phyloP scores from a whole-genome alignment of 2,113 vertebrate genomes.

The Stomatorhinus ivindoensis region DNA sequence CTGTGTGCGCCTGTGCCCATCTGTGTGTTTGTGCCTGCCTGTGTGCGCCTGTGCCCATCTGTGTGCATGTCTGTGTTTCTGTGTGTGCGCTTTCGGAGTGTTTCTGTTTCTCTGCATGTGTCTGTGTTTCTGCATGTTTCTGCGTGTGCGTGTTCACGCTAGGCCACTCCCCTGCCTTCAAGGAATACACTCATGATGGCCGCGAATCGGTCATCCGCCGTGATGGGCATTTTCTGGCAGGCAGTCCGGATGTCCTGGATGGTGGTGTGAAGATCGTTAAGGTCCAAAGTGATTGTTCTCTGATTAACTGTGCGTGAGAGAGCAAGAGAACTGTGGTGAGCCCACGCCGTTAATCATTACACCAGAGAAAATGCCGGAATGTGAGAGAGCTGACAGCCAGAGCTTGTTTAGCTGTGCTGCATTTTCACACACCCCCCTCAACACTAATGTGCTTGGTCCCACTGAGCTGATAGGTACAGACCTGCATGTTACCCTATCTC shows the following conservation, averaged over 20 bases:
- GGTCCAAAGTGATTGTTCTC: constrained; percentile 72
- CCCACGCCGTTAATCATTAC: not conserved
- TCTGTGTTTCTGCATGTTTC: not conserved
- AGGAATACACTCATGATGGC: constrained; percentile 90
- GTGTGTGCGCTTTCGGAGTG: not conserved
- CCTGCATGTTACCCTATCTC: not conserved
- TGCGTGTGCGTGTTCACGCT: not conserved
- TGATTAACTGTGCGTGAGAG: constrained; percentile 72
- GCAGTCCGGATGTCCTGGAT: constrained; percentile 82
- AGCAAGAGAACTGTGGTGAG: constrained; percentile 4
- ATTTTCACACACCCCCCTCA: not conserved
- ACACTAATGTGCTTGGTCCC: not conserved
- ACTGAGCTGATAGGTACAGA: not conserved
- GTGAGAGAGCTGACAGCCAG: not conserved
- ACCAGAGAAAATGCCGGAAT: not conserved
- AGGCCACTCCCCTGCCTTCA: not conserved
- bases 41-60: not conserved
- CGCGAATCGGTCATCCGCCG: constrained; percentile 79
- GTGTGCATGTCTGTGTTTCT: too few relatives aligned
- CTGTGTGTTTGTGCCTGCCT: not conserved
- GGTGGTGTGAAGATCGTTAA: constrained; percentile 79
- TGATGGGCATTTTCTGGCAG: constrained; percentile 79
- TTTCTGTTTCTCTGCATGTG: not conserved
- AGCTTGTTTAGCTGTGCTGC: not conserved
- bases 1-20: not conserved